A percentile compares a stretch with the other conserved stretches of the same genome.
These are phyloP conservation scores for Nothoprocta perdicaria DNA, from an alignment of 2,113 vertebrate genomes.

Conservation along the genomic window DNA sequence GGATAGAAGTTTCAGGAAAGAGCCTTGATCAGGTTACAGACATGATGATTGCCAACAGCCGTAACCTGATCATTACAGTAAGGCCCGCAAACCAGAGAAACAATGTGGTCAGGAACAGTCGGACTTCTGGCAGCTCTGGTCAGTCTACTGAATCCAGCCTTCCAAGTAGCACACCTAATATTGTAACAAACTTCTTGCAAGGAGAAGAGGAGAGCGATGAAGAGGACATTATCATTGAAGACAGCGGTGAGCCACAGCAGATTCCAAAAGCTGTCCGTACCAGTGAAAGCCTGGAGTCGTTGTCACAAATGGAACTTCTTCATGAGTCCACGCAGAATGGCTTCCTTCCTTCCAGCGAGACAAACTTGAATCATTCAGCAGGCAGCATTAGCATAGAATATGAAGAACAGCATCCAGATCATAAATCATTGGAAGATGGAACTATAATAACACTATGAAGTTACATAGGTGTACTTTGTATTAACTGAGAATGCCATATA, in stretches of 20 bases:
- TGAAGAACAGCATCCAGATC: constrained; percentile 68
- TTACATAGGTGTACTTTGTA: neutral
- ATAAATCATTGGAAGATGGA: constrained; percentile 88
- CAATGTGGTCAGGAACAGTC: constrained; percentile 88
- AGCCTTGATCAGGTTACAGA: constrained; percentile 97
- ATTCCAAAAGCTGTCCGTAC: constrained; percentile 71
- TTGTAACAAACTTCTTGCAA: constrained; percentile 81
- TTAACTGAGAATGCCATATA: neutral
- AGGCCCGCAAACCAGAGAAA: constrained; percentile 97
- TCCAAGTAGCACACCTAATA: constrained; percentile 75
- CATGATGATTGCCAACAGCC: constrained; percentile 99
- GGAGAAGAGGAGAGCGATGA: constrained; percentile 93
- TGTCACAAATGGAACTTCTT: constrained; percentile 86
- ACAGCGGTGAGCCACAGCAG: constrained; percentile 76
- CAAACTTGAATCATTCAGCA: constrained; percentile 67
- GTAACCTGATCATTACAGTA: constrained; percentile 97
- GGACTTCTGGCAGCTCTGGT: constrained; percentile 91
- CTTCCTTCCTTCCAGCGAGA: constrained; percentile 75
- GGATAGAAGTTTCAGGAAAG: constrained; percentile 95
- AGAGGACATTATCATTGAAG: constrained; percentile 92
- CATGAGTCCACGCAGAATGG: constrained; percentile 87
- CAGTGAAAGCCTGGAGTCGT: constrained; percentile 79
- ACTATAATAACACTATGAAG: constrained; percentile 94
- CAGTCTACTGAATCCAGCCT: constrained; percentile 93
- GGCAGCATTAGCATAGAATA: constrained; percentile 66